phyloP scores from a whole-genome alignment of 2,797 vertebrate species.

The Characodon lateralis region DNA sequence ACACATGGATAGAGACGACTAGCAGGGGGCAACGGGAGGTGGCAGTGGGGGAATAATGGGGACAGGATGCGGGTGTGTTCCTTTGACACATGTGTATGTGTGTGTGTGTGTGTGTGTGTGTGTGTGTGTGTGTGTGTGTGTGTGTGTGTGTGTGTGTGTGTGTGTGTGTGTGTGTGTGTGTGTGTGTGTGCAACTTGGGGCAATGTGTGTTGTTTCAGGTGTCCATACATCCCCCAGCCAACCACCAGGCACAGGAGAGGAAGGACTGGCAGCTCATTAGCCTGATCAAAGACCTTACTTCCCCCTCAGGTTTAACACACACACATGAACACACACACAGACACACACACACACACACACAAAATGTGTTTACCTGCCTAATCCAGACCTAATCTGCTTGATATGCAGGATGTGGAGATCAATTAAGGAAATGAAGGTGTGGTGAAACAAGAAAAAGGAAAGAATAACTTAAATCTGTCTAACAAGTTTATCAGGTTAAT shows the following conservation, averaged over 20 bases:
- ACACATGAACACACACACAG: slow-evolving; percentile 41
- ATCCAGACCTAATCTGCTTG: slow-evolving; percentile 68
- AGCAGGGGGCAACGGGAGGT: slow-evolving; percentile 68
- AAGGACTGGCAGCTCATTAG: slow-evolving; percentile 83
- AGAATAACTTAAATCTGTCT: slow-evolving; percentile 15
- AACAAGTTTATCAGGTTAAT: slow-evolving; percentile 11
- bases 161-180: slow-evolving; percentile 44
- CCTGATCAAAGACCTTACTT: slow-evolving; percentile 82
- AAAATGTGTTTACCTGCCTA: slow-evolving; percentile 72
- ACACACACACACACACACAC: slow-evolving; percentile 41
- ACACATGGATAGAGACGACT: slow-evolving; percentile 70
- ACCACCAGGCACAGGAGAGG: slow-evolving; percentile 75
- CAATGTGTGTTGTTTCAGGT: slow-evolving; percentile 70
- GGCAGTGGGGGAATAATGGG: slow-evolving; percentile 63
- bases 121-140: too few species aligned
- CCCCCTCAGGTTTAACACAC: slow-evolving; percentile 60
- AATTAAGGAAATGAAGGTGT: slow-evolving; percentile 75
- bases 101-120: too few species aligned
- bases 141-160: slow-evolving; percentile 15
- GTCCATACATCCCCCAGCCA: slow-evolving; percentile 63
- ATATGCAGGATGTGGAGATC: slow-evolving; percentile 72
- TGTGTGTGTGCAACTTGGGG: slow-evolving; percentile 41
- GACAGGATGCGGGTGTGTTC: slow-evolving; percentile 71
- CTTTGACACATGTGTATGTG: slow-evolving; percentile 18
- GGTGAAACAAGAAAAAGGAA: slow-evolving; percentile 18